Evolutionary conservation across 2,113 vertebrate genomes (phyloP), one percentile per base, ranked within the genome.

Genomic region (Coryphaenoides rupestris): DNA sequence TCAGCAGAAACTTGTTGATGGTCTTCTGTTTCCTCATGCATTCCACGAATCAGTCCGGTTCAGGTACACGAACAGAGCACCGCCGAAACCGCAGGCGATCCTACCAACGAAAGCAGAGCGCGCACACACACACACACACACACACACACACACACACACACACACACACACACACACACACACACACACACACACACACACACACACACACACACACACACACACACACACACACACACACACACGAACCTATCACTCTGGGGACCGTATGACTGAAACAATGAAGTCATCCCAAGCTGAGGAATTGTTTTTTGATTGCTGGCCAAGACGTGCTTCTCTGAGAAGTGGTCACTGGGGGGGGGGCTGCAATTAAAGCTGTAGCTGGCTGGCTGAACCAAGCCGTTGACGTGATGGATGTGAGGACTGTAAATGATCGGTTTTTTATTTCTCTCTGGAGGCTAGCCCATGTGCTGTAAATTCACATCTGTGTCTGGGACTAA

Each of bases 1-100:
- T 96, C 88, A 99, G 93, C 66, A 99, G 87, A 80, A 98, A 96
- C 80, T 96, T 98, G 83, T 96, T 98, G 74, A 99, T 98, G 50
- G 94, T 92, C 83, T 98, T 99, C 82, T 98, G 96, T 63, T 96
- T 97, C 74, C 97, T 92, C 93, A 99, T 98, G 82, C 95, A 96
- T 86, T 98, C 94, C 12, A 99, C 97, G 0, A n/a, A 99, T 99
- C 80, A 95, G 93, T 61, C n/a, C 97, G 90, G 89, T 99, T 98
- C 84, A 99, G 90, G 89, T 96, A 99, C 64, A 99, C 97, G 0
- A 96, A 99, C 62, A 99, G 92, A 0, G 96, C 97, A 0, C 97
- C 96, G 0, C 95, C 97, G 0, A 99, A 98, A 59, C 96, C 97
- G 0, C 97, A 97, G 62, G 95, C 95, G 0, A 99, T 96, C 45